phyloP scores from a whole-genome alignment of 2,797 vertebrate species.

The Psittacula echo region DNA sequence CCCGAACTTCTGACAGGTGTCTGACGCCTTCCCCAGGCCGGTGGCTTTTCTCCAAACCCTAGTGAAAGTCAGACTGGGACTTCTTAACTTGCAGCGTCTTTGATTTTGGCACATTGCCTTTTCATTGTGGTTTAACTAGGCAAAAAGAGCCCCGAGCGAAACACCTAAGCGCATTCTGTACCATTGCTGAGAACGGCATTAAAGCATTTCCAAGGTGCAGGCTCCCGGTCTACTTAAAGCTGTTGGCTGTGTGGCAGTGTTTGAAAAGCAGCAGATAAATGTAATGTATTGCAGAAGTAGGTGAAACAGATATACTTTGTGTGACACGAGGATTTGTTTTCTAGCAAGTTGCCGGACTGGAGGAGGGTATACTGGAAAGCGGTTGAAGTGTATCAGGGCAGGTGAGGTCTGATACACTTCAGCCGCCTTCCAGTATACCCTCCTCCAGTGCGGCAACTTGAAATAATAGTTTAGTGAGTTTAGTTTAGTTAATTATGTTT shows the following conservation, averaged over 20 bases:
- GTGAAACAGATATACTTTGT: background rate
- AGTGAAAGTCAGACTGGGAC: background rate
- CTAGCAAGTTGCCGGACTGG: background rate
- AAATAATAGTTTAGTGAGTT: background rate
- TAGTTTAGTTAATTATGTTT: background rate
- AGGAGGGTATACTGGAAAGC: no score
- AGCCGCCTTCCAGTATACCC: no score
- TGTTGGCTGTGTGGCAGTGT: background rate
- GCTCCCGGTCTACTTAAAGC: background rate
- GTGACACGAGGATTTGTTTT: background rate
- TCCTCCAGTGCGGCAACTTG: no score
- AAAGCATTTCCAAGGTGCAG: background rate
- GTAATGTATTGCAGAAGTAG: background rate
- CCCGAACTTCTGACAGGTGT: background rate
- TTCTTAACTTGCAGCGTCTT: background rate
- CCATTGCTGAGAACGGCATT: conserved; percentile 32
- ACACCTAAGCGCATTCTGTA: conserved; percentile 18
- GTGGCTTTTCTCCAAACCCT: background rate
- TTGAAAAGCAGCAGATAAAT: background rate
- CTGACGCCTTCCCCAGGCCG: background rate
- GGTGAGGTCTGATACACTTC: background rate
- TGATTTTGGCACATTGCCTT: background rate
- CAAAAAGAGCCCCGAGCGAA: conserved; percentile 2
- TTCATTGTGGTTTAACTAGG: conserved; percentile 31
- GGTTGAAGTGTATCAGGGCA: background rate